Conservation (phyloP, 2,113 vertebrate species). For the Cynocephalus volans region DNA sequence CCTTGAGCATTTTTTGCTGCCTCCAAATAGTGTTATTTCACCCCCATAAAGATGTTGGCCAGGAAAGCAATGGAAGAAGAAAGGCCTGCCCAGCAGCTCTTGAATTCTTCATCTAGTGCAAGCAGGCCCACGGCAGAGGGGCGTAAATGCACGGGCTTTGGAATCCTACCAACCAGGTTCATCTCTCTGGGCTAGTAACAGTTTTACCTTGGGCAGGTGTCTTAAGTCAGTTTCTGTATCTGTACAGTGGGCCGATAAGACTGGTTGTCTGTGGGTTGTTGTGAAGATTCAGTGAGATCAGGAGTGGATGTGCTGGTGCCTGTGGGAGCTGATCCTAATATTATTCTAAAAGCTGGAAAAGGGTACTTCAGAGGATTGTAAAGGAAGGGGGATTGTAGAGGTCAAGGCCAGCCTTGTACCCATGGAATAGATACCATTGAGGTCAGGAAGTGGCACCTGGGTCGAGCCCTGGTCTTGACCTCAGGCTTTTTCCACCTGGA, state of each 20-base stretch:
- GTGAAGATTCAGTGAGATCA: not conserved
- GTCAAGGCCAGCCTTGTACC: not conserved
- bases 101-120: not conserved
- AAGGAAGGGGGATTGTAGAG: not conserved
- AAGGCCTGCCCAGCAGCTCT: not conserved
- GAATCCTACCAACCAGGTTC: not conserved
- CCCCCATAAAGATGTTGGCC: not conserved
- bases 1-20: not conserved
- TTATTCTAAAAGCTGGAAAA: not conserved
- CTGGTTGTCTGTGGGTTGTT: not conserved
- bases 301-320: not conserved
- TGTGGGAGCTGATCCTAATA: fast-evolving
- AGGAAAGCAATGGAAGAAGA: not conserved
- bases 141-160: not conserved
- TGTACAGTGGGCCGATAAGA: not conserved
- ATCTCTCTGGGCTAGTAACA: not conserved
- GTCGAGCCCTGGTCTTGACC: not conserved
- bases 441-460: not conserved
- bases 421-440: not conserved
- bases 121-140: not conserved
- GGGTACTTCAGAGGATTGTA: not conserved
- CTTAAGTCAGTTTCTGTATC: not conserved
- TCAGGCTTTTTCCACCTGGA: not conserved
- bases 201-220: not conserved
- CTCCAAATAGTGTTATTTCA: not conserved